Percentiles rank a stretch among this genome's conserved stretches.
These are phyloP conservation scores for Drosophila merina DNA, from an alignment of 2,888 invertebrate genomes.

Conservation along the genomic window DNA sequence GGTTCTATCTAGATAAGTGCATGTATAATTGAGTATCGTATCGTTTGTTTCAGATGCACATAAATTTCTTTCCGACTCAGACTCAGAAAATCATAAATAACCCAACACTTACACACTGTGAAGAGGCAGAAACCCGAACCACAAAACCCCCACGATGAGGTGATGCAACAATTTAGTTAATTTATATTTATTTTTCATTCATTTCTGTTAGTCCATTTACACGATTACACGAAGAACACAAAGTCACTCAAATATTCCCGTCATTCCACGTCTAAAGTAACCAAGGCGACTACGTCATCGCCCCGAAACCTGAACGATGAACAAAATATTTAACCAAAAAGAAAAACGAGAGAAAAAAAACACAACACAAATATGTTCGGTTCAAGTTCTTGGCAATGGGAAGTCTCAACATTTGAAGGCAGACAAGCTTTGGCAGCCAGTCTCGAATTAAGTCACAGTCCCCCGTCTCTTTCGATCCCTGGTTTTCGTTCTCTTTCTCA, in stretches of 20 bases:
- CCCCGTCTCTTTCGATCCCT: conserved; percentile 6
- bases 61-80: conserved; percentile 10
- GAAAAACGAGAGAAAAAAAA: conserved; percentile 8
- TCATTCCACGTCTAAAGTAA: conserved; percentile 15
- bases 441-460: conserved; percentile 21
- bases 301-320: conserved; percentile 46
- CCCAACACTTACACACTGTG: conserved; percentile 5
- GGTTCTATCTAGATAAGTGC: conserved; percentile 9
- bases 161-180: conserved; percentile 53
- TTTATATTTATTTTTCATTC: conserved; percentile 41
- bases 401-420: conserved; percentile 55
- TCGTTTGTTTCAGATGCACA: conserved; percentile 48
- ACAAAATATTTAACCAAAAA: conserved; percentile 22
- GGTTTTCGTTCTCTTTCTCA: not conserved
- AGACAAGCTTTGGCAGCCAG: conserved; percentile 63
- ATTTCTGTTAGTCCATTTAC: conserved; percentile 18
- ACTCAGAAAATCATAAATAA: conserved; percentile 13
- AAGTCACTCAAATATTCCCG: conserved; percentile 3
- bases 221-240: conserved; percentile 3
- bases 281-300: conserved; percentile 65
- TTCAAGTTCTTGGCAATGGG: conserved; percentile 76
- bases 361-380: conserved; percentile 45
- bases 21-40: conserved; percentile 18
- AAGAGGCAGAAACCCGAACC: conserved; percentile 22
- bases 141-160: conserved; percentile 52